phyloP scores from a whole-genome alignment of 2,113 vertebrate genomes.

The Sinocyclocheilus maitianheensis region DNA sequence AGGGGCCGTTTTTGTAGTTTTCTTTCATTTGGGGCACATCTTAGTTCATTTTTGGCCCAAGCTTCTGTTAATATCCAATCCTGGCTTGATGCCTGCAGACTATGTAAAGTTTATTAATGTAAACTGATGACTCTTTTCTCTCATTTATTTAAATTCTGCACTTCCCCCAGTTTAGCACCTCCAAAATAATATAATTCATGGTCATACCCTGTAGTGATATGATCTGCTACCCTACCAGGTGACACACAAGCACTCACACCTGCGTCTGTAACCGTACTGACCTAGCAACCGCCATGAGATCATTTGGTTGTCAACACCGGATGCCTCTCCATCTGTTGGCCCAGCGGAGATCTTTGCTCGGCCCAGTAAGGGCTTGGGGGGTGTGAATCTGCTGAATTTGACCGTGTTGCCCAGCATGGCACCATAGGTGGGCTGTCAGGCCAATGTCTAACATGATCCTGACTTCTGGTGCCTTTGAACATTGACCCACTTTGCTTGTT shows the following conservation, averaged over 20 bases:
- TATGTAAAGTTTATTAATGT: not conserved
- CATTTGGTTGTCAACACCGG: conserved; percentile 47
- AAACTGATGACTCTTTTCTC: not conserved
- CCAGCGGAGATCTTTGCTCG: conserved; percentile 73
- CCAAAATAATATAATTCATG: not conserved
- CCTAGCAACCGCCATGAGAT: conserved; percentile 66
- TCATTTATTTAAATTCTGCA: not conserved
- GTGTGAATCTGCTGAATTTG: conserved; percentile 53
- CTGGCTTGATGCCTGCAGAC: not conserved
- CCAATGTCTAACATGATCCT: conserved; percentile 52
- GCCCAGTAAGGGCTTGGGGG: conserved; percentile 69
- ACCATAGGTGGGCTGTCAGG: conserved; percentile 55
- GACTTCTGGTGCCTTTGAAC: conserved; percentile 58
- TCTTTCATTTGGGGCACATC: not conserved
- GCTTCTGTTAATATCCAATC: not conserved
- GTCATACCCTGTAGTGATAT: conserved; percentile 27
- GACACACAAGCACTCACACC: conserved; percentile 68
- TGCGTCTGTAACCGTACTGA: conserved; percentile 68
- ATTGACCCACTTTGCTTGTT: conserved; percentile 54
- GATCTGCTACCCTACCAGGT: conserved; percentile 40
- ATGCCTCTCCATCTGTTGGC: conserved; percentile 75
- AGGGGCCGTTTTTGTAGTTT: not conserved
- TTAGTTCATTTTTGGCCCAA: not conserved
- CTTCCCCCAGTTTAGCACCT: conserved; percentile 9
- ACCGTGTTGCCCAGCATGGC: conserved; percentile 46